Conservation (phyloP, 2,113 vertebrate genomes). For the Calidris pugnax region DNA sequence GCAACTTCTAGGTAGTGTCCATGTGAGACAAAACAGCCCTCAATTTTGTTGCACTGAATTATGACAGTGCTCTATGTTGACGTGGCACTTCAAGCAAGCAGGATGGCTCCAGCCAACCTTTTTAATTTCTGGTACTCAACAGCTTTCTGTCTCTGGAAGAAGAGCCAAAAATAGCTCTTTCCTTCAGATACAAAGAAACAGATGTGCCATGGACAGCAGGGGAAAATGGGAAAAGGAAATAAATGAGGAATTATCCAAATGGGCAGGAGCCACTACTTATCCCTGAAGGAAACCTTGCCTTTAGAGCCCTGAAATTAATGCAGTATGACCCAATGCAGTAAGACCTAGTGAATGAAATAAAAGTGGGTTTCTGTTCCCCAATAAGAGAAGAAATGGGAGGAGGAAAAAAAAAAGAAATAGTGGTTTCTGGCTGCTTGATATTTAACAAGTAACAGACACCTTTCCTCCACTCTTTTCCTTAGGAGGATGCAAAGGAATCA, state of each 20-base stretch:
- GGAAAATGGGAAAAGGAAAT: background rate
- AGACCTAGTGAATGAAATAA: background rate
- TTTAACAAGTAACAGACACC: background rate
- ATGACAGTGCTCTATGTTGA: background rate
- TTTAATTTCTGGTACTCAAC: background rate
- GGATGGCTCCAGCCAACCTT: background rate
- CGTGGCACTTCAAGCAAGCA: background rate
- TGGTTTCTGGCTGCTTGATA: background rate
- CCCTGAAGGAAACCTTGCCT: background rate
- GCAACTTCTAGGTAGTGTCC: background rate
- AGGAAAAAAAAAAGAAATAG: background rate
- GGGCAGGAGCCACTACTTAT: background rate
- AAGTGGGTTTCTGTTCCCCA: background rate
- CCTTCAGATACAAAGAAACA: background rate
- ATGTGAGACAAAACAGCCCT: background rate
- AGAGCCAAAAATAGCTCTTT: background rate
- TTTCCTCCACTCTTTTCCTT: background rate
- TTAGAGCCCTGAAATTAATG: background rate
- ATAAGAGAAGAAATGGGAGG: background rate
- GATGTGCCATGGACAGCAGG: background rate
- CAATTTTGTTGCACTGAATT: background rate
- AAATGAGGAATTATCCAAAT: background rate
- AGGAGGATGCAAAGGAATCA: background rate
- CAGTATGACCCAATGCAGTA: background rate
- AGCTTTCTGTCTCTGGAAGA: background rate